Conservation (phyloP, 1,140 invertebrate genomes). For the Pemphigus obesinymphae region DNA sequence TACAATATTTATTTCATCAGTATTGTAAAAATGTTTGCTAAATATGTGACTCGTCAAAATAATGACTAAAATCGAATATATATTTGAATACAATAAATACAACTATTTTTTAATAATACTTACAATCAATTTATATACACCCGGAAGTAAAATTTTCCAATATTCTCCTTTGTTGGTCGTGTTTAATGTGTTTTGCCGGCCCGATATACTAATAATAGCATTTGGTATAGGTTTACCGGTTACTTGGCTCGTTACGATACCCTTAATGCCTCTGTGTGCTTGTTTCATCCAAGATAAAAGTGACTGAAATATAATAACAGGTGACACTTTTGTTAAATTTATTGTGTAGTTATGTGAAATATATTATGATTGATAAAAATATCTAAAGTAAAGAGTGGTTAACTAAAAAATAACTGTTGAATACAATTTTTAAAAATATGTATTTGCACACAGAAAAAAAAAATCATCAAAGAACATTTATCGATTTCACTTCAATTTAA, state of each 20-base stretch:
- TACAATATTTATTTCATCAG: too few relatives aligned
- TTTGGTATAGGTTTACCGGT: constrained; percentile 58
- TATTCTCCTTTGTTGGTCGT: constrained; percentile 74
- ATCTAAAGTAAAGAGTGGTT: not conserved
- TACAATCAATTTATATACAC: constrained; percentile 58
- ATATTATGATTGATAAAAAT: not conserved
- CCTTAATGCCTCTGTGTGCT: constrained; percentile 78
- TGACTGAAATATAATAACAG: constrained; percentile 50
- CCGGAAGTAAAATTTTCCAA: constrained; percentile 79
- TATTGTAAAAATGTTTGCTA: too few relatives aligned
- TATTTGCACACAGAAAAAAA: too few relatives aligned
- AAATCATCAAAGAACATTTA: not conserved
- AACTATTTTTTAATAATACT: not conserved
- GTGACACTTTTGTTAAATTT: not conserved
- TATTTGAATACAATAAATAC: not conserved
- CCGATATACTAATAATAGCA: constrained; percentile 65
- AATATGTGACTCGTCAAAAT: not conserved
- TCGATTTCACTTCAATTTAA: too few relatives aligned
- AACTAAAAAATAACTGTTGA: too few relatives aligned
- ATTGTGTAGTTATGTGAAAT: not conserved
- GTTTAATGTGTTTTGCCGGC: constrained; percentile 67
- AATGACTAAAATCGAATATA: not conserved
- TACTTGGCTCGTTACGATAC: constrained; percentile 56
- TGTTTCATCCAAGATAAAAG: constrained; percentile 80
- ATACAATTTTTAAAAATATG: not conserved